Conservation (phyloP, 2,113 vertebrate genomes). For the Semnornis frantzii region DNA sequence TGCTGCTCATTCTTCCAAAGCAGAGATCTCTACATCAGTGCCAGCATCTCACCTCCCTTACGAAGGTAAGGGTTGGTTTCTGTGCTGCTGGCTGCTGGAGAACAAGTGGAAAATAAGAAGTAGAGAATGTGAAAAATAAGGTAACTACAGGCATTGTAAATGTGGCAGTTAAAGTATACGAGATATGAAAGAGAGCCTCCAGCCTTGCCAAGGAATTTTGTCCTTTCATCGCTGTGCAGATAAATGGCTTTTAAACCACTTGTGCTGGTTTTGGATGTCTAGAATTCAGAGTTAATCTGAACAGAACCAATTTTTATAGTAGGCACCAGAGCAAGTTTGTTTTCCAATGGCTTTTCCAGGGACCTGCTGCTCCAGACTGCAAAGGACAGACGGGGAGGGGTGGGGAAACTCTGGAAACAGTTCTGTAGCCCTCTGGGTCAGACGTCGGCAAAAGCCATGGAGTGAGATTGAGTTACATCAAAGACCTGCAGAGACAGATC, state of each 20-base stretch:
- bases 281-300: conserved; percentile 59
- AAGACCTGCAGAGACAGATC: background rate
- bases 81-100: background rate
- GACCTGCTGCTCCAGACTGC: background rate
- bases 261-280: background rate
- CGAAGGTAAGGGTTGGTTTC: background rate
- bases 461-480: conserved; percentile 18
- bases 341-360: conserved; percentile 70
- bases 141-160: conserved; percentile 53
- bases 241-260: conserved; percentile 57
- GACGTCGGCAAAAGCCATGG: background rate
- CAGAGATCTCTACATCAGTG: background rate
- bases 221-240: conserved; percentile 49
- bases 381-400: background rate
- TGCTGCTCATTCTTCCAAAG: background rate
- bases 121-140: conserved; percentile 27
- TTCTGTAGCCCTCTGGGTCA: background rate
- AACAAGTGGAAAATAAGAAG: conserved; percentile 56
- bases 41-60: background rate
- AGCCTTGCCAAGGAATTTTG: conserved; percentile 54
- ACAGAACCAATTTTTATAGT: conserved; percentile 60
- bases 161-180: conserved; percentile 59
- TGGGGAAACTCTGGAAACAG: conserved; percentile 12
- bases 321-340: conserved; percentile 46
- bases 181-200: conserved; percentile 37